Percentiles rank a stretch among this genome's conserved stretches.
Evolutionary conservation across 2,888 invertebrate genomes (phyloP).

Genomic region (Melinopterus prodromus): DNA sequence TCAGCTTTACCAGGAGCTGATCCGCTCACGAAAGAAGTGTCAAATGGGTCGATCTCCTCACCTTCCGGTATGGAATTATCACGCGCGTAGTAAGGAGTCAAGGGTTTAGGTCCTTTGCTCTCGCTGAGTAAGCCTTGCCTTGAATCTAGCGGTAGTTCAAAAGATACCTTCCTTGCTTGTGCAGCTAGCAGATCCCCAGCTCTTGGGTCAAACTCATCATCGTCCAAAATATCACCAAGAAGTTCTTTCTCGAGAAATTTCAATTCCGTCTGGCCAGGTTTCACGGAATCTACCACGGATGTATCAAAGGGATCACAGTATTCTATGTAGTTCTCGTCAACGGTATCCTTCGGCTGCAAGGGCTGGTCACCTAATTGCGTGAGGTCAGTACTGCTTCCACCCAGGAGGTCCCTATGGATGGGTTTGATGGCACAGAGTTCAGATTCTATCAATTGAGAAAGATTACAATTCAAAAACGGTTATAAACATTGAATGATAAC

Average conservation of each 20-base stretch:
- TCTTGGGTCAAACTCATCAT: slow-evolving; percentile 86
- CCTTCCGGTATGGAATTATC: slow-evolving; percentile 67
- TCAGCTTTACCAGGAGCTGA: slow-evolving; percentile 66
- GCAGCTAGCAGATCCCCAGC: slow-evolving; percentile 65
- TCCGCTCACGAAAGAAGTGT: slow-evolving; percentile 69
- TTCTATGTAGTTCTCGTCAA: slow-evolving; percentile 64
- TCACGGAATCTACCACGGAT: slow-evolving; percentile 74
- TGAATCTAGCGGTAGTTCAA: slow-evolving; percentile 65
- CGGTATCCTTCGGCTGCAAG: slow-evolving; percentile 66
- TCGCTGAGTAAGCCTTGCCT: slow-evolving; percentile 58
- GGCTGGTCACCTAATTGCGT: slow-evolving; percentile 74
- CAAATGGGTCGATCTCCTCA: slow-evolving; percentile 69
- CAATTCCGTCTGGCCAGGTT: slow-evolving; percentile 80
- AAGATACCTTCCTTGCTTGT: slow-evolving; percentile 65
- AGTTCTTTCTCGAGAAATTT: slow-evolving; percentile 82
- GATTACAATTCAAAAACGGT: slow-evolving; percentile 24
- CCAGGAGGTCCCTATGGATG: slow-evolving; percentile 72
- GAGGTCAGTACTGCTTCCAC: slow-evolving; percentile 80
- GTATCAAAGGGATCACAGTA: slow-evolving; percentile 89
- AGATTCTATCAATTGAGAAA: slow-evolving; percentile 52
- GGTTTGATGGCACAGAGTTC: slow-evolving; percentile 60
- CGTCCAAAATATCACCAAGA: slow-evolving; percentile 69
- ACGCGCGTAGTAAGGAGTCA: slow-evolving; percentile 83
- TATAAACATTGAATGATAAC: slow-evolving; percentile 27
- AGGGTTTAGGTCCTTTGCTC: slow-evolving; percentile 71